Percentiles rank a stretch among this genome's conserved stretches.
These are phyloP conservation scores for Seladonia tumulorum DNA, from an alignment of 2,888 invertebrate genomes.

Conservation along the genomic window DNA sequence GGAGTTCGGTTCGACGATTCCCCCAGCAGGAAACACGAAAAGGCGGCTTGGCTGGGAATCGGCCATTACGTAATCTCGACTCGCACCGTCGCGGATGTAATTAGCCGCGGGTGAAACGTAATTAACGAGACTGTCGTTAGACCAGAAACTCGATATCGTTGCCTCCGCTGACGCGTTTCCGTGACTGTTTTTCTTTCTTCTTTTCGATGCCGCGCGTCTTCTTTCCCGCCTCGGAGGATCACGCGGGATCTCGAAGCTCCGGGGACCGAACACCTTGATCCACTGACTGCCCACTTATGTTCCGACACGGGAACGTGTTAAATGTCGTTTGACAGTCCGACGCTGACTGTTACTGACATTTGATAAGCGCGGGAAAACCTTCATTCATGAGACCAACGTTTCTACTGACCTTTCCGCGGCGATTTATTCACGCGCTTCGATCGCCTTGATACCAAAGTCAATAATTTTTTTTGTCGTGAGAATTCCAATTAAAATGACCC, in stretches of 20 bases:
- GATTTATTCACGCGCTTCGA: not conserved
- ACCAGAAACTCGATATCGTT: slow-evolving; percentile 38
- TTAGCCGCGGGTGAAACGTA: slow-evolving; percentile 53
- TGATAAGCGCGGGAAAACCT: slow-evolving; percentile 1
- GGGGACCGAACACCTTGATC: not conserved
- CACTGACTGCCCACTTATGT: not conserved
- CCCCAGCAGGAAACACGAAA: slow-evolving; percentile 12
- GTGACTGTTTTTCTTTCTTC: not conserved
- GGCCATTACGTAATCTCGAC: slow-evolving; percentile 59
- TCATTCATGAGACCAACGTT: not conserved
- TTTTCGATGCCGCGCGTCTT: not conserved
- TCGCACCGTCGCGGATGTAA: slow-evolving; percentile 54
- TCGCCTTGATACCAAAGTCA: not conserved
- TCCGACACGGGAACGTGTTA: not conserved
- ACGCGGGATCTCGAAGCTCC: not conserved
- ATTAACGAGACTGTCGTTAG: slow-evolving; percentile 62
- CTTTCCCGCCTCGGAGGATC: not conserved
- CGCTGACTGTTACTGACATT: not conserved
- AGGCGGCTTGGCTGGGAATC: slow-evolving; percentile 18
- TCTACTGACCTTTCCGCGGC: not conserved
- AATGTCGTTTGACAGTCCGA: not conserved
- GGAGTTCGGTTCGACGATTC: not conserved
- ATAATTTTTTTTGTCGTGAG: not conserved
- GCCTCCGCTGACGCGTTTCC: not conserved
- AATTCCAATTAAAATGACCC: not conserved